These are phyloP conservation scores for Caranx melampygus DNA, from an alignment of 2,113 vertebrate species.

Conservation along the genomic window DNA sequence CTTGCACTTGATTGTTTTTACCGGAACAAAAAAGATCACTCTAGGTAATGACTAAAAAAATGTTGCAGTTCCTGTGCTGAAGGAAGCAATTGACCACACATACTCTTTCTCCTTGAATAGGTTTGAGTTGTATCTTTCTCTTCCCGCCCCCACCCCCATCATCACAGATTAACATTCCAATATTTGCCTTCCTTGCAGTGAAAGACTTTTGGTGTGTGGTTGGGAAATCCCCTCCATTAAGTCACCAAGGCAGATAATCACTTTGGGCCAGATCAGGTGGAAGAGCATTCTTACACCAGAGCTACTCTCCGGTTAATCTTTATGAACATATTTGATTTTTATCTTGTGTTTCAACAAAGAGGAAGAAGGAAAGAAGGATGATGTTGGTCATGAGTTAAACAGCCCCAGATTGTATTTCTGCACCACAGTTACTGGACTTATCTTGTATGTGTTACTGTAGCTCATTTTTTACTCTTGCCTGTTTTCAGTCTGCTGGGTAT, in stretches of 20 bases:
- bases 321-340: neutral
- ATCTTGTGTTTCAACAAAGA: slow-evolving; percentile 1
- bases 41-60: slow-evolving; percentile 7
- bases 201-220: slow-evolving; percentile 33
- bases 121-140: neutral
- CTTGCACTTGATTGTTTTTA: neutral
- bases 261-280: slow-evolving; percentile 38
- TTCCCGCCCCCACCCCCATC: neutral
- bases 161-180: slow-evolving; percentile 48
- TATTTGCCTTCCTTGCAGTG: slow-evolving; percentile 31
- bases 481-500: neutral
- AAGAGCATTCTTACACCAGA: slow-evolving; percentile 7
- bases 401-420: neutral
- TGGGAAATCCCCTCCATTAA: slow-evolving; percentile 41
- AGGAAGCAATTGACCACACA: neutral
- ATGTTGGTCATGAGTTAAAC: neutral
- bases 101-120: neutral
- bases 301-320: neutral
- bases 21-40: slow-evolving; percentile 1
- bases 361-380: neutral
- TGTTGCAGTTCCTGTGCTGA: neutral
- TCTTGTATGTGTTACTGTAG: neutral
- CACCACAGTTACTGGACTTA: neutral
- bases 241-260: slow-evolving; percentile 29
- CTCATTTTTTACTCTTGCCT: neutral